Conservation (phyloP, 1,140 invertebrate genomes). For the Probaryconus sp. region DNA sequence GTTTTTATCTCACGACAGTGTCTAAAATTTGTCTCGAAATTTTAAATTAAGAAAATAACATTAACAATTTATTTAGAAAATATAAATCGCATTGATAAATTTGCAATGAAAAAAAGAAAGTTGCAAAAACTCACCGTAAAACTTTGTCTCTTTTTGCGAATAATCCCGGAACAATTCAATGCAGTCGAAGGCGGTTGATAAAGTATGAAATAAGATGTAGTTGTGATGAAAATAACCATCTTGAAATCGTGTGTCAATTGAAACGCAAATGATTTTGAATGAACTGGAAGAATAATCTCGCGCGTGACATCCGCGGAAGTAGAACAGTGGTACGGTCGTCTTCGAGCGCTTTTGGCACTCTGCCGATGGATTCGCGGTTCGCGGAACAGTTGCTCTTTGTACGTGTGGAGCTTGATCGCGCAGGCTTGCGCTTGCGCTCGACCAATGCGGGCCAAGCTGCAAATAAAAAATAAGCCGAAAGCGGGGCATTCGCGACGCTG, state of each 20-base stretch:
- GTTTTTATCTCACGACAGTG: too few species aligned
- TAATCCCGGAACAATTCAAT: too few species aligned
- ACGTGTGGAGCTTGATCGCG: constrained; percentile 41
- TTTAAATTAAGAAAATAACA: too few species aligned
- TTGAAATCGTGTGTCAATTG: constrained; percentile 5
- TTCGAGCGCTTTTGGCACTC: constrained; percentile 59
- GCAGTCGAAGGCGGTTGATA: neutral
- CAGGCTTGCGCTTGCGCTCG: constrained; percentile 12
- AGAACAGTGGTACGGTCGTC: constrained; percentile 16
- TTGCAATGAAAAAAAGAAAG: too few species aligned
- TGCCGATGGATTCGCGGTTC: constrained; percentile 51
- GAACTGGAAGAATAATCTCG: neutral
- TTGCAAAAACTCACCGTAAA: too few species aligned
- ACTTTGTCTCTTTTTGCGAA: too few species aligned
- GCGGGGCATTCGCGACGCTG: constrained; percentile 34
- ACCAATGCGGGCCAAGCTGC: constrained; percentile 13
- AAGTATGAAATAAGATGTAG: neutral
- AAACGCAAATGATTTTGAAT: constrained; percentile 2
- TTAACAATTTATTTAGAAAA: too few species aligned
- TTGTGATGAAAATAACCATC: neutral
- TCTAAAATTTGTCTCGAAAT: too few species aligned
- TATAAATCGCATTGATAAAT: too few species aligned
- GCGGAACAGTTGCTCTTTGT: constrained; percentile 43
- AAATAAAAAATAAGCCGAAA: constrained; percentile 26
- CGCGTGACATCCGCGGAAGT: constrained; percentile 23